Evolutionary conservation across 2,113 vertebrate genomes (phyloP).

Genomic region (Anas platyrhynchos): DNA sequence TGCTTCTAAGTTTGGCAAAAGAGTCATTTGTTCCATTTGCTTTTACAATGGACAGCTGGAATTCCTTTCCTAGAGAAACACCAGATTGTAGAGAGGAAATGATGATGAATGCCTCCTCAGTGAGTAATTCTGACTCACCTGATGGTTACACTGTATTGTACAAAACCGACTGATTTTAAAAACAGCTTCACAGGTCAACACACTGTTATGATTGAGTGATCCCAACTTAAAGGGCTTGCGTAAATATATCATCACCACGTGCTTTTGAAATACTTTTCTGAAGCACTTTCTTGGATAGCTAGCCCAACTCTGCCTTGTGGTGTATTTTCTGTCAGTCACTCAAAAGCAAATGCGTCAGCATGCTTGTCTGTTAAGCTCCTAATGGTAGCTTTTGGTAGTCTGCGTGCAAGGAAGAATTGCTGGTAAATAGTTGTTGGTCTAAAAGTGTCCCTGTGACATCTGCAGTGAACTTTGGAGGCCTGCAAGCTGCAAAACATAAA

Average conservation of each 20-base stretch:
- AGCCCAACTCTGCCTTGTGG: neutral
- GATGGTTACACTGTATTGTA: neutral
- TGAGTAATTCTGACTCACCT: conserved; percentile 13
- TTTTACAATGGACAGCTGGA: neutral
- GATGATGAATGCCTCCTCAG: neutral
- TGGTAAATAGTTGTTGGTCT: neutral
- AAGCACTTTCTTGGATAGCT: neutral
- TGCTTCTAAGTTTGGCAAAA: neutral
- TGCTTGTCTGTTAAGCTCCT: neutral
- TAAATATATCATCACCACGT: accelerated
- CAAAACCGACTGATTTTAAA: neutral
- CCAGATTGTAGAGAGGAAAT: neutral
- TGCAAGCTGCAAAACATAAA: neutral
- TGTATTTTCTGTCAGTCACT: neutral
- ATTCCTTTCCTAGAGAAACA: neutral
- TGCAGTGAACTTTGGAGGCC: neutral
- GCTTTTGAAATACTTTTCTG: neutral
- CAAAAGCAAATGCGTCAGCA: neutral
- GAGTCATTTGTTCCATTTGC: neutral
- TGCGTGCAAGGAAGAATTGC: neutral
- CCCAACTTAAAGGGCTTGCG: neutral
- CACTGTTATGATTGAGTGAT: neutral
- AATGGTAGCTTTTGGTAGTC: neutral
- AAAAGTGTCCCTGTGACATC: neutral
- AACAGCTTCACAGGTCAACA: neutral